Base-by-base conservation (phyloP, 2,888 invertebrate genomes). In the Chymomyza fuscimana region DNA sequence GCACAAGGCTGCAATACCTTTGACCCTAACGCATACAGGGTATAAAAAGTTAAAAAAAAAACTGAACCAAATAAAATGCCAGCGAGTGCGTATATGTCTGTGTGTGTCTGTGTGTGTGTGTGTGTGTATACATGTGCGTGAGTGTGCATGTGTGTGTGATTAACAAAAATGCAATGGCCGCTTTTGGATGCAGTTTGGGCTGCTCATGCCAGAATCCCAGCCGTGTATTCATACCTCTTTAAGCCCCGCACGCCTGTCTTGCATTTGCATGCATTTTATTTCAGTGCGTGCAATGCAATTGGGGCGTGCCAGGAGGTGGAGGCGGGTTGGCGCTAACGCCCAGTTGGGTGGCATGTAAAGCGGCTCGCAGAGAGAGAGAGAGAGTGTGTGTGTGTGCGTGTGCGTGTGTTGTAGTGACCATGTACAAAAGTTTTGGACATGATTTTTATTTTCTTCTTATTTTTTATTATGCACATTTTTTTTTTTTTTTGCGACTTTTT, bases 151-250 rank as follows among this genome's bases (percentile, higher is more conserved):
- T 72, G 68, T 67, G 76, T 78, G 78, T 72, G 78, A 72, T 81
- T 87, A 87, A 87, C 87, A 72, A 87, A 82, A 83, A 86, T 83
- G 83, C 88, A 87, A 81, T 83, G 83, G 86, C 88, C 84, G 72
- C 71, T 46, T 46, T 65, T 63, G 74, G 76, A 46, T 46, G 40
- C 65, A 65, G 67, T 5, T 25, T 25, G 58, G 22, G 6, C 52
- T 54, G 16, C 81, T 81, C 87, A 70, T 73, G 60, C 66, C 50
- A 58, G 51, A 40, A 6, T 4, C n/a, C 62, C 1, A 16, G 51
- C 12, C 40, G 25, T 12, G 25, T 16, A 16, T 5, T 56, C 25
- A 2, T 50, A 19, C 62, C 22, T 46, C 67, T 56, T 1, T n/a
- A 16, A 15, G 25, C 12, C 51, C 15, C 7, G 32, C 58, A 9